Conservation (phyloP, 2,888 invertebrate genomes). For the Philereme vetulata region DNA sequence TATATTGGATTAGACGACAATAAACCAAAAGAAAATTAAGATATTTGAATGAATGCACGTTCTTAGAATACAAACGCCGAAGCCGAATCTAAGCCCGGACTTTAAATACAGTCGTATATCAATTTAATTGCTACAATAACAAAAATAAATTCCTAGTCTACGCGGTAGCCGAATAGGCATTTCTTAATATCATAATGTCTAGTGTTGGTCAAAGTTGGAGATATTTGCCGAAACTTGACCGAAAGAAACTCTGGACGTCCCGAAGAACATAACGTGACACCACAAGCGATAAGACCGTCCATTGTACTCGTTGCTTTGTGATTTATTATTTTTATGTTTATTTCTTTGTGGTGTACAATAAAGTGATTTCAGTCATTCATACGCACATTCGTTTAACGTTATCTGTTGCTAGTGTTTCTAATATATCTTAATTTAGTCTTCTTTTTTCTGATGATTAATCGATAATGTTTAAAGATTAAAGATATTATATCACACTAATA, state of each 20-base stretch:
- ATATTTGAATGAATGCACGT: background rate
- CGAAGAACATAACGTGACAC: too few species aligned
- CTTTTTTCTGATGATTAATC: too few species aligned
- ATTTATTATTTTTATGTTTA: too few species aligned
- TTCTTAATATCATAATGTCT: constrained; percentile 31
- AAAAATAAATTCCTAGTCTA: constrained; percentile 45
- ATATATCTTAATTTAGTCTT: too few species aligned
- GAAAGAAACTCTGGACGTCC: constrained; percentile 3
- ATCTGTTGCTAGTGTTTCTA: too few species aligned
- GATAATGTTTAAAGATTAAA: too few species aligned
- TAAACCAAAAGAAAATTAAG: background rate
- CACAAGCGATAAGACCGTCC: too few species aligned
- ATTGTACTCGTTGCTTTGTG: too few species aligned
- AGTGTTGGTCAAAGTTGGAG: constrained; percentile 14
- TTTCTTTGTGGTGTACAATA: too few species aligned
- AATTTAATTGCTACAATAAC: constrained; percentile 48
- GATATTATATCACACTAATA: too few species aligned
- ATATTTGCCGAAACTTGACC: constrained; percentile 4
- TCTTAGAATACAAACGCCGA: constrained; percentile 1
- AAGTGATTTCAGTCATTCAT: too few species aligned
- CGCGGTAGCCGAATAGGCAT: constrained; percentile 41
- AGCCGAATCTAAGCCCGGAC: constrained; percentile 4
- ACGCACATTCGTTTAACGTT: too few species aligned
- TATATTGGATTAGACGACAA: background rate
- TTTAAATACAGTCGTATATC: constrained; percentile 36